Evolutionary conservation across 2,797 vertebrate genomes (phyloP), one percentile per base, ranked within the genome.

Genomic region (Galagoides demidoff): DNA sequence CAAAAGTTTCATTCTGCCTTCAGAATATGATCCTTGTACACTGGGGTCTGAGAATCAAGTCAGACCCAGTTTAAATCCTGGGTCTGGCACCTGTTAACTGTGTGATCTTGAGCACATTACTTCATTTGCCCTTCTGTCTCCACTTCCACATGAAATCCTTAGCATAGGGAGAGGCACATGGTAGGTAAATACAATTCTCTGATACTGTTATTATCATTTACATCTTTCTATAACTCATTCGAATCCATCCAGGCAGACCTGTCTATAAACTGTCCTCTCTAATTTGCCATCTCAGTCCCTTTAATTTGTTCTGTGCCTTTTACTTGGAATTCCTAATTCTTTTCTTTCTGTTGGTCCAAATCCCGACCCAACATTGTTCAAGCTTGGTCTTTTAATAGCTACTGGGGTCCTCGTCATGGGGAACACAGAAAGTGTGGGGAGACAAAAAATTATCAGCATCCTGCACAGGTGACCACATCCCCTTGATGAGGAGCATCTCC

Each of bases 1-100:
- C 49, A 95, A 97, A 94, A 89, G 84, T 43, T 66, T 97, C 64
- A 29, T 43, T 57, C 70, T 87, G 52, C 61, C 59, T 95, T 97
- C 45, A 4, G 23, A 82, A 49, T 19, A 20, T 70, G 43, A 59
- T 39, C 57, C 45, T 87, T 91, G 90, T 34, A 59, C 64, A 93
- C 63, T 87, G 66, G 63, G 55, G 78, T 73, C 68, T 95, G 73
- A 57, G 68, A 66, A 45, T 83, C 59, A 73, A 83, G 31, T 55
- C 63, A 83, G 70, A 73, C 4, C 37, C 37, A 92, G 70, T 85
- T 94, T 79, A 91, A 96, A 94, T 91, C 39, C 55, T 85, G 61
- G 64, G 37, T 96, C 81, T 73, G 85, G 10, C 14, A 68, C 11
- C 71, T 91, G 49, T 70, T 85, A 91, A 86, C 39, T 68, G 13